A percentile compares a stretch with the other conserved stretches of the same genome.
These are phyloP conservation scores for Laothoe populi DNA, from an alignment of 2,888 invertebrate species.

Conservation along the genomic window DNA sequence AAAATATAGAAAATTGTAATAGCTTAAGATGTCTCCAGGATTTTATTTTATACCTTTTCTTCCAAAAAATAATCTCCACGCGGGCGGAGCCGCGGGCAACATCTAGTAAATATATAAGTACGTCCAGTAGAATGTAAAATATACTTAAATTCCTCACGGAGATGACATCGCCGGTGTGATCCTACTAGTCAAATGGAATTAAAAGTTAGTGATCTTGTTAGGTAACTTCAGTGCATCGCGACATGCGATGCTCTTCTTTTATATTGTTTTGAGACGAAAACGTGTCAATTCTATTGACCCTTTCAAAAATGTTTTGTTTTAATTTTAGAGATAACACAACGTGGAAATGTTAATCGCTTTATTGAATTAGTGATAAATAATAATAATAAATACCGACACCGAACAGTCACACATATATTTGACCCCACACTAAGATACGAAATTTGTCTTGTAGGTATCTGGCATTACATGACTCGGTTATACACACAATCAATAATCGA, in stretches of 20 bases:
- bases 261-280: not conserved
- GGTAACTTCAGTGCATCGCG: not conserved
- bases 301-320: too few relatives aligned
- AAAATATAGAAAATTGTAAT: too few relatives aligned
- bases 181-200: not conserved
- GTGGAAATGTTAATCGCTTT: too few relatives aligned
- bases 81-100: too few relatives aligned
- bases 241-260: not conserved
- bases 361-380: not conserved
- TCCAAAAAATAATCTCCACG: too few relatives aligned
- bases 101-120: not conserved
- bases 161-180: not conserved
- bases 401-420: too few relatives aligned
- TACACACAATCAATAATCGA: too few relatives aligned
- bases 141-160: not conserved
- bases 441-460: too few relatives aligned
- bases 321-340: not conserved
- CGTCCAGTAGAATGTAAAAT: not conserved
- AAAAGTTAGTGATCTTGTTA: conserved; percentile 1
- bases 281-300: not conserved
- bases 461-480: too few relatives aligned
- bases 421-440: too few relatives aligned
- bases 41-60: too few relatives aligned
- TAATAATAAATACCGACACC: not conserved
- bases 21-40: too few relatives aligned